Evolutionary conservation across 2,888 invertebrate genomes (phyloP), one percentile per base, ranked within the genome.

Genomic region (Euspilapteryx auroguttella): DNA sequence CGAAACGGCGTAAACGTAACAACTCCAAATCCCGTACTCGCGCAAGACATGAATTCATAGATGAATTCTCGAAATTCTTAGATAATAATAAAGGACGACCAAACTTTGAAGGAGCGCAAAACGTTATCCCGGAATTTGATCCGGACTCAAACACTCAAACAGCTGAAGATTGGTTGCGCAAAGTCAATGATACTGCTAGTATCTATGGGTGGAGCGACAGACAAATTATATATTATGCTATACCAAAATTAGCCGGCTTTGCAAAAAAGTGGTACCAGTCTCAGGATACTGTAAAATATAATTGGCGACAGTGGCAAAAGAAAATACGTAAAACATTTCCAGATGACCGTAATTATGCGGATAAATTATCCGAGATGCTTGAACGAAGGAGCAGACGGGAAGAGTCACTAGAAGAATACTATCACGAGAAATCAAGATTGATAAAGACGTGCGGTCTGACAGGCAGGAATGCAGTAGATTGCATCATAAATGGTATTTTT

Each of bases 291-390:
- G 29, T 34, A 7, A 25, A 34, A 17, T 34, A 30, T 3, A 31
- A 23, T 7, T 37, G 37, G 37, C 9, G 25, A 2, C 28, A 34
- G 10, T 38, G 38, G 38, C 38, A 38, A 14, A 12, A 17, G 14
- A 37, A 35, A 22, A 28, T 37, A 4, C 12, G 33, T 4, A 29
- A 28, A 14, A 26, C 23, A 15, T 37, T 37, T n/a, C 35, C 37
- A 12, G 33, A 34, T 15, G 33, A 37, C 15, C 30, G 33, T 2
- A 37, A 35, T 15, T 34, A 37, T 21, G 37, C 31, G 1, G 34
- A 37, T 12, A 21, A 28, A 2, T 14, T 37, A 8, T 12, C 12
- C 2, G 35, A 34, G 22, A 34, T 36, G 33, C 10, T 36, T 5
- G 25, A 14, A 5, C 29, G 32, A 4, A 30, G 22, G 26, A 34